A percentile compares a stretch with the other conserved stretches of the same genome.
Evolutionary conservation across 2,113 vertebrate genomes (phyloP).

Genomic region (Cyrtonyx montezumae): DNA sequence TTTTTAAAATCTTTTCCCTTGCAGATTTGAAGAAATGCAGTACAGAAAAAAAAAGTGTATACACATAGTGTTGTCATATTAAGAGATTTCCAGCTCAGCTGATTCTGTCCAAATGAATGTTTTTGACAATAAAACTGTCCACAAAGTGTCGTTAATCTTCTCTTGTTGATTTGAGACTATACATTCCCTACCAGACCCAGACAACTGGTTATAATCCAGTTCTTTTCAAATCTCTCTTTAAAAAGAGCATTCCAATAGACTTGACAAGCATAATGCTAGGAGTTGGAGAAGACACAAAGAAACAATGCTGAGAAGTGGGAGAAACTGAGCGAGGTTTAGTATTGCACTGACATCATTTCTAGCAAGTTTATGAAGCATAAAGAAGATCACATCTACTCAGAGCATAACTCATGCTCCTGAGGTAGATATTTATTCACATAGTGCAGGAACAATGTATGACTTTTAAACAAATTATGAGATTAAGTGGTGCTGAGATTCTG

Average conservation of each 20-base stretch:
- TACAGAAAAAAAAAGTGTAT: neutral
- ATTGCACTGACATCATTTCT: neutral
- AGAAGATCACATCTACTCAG: neutral
- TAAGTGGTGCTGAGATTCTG: neutral
- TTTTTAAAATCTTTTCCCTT: neutral
- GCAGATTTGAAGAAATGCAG: neutral
- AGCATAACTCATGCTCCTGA: neutral
- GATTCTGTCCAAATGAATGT: no score
- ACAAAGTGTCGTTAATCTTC: no score
- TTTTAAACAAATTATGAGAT: neutral
- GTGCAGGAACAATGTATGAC: neutral
- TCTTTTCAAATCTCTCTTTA: neutral
- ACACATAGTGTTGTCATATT: neutral
- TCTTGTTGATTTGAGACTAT: no score
- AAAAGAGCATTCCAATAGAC: neutral
- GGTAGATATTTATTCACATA: neutral
- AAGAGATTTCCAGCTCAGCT: neutral
- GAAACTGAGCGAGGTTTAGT: neutral
- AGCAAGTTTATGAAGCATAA: neutral
- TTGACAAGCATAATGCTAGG: neutral
- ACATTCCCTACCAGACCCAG: no score
- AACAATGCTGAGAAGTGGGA: neutral
- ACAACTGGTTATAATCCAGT: neutral
- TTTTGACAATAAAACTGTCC: no score
- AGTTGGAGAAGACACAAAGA: neutral